Percentiles rank a stretch among this genome's conserved stretches.
These are phyloP conservation scores for Apis mellifera DNA, from an alignment of 1,140 invertebrate genomes.

Conservation along the genomic window Amel_HAv3.1 CM009942.2:831001-831500, in stretches of 20 bases:
- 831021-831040: too few relatives aligned
- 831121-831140: slow-evolving; percentile 36
- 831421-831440: slow-evolving; percentile 46
- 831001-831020: too few relatives aligned
- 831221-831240: slow-evolving; percentile 2
- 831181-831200: slow-evolving; percentile 45
- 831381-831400: slow-evolving; percentile 54
- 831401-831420: slow-evolving; percentile 53
- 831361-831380: slow-evolving; percentile 24
- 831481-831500: too few relatives aligned
- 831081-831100: not conserved
- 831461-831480: too few relatives aligned
- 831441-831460: too few relatives aligned
- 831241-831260: not conserved
- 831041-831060: not conserved
- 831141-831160: slow-evolving; percentile 51
- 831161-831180: slow-evolving; percentile 53
- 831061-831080: not conserved
- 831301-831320: slow-evolving; percentile 19
- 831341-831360: slow-evolving; percentile 37
- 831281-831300: not conserved
- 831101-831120: not conserved
- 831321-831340: slow-evolving; percentile 50
- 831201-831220: slow-evolving; percentile 62
- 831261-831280: not conserved